These are phyloP conservation scores for Gasterosteus aculeatus DNA, from an alignment of 2,113 vertebrate species.

Conservation along the genomic window DNA sequence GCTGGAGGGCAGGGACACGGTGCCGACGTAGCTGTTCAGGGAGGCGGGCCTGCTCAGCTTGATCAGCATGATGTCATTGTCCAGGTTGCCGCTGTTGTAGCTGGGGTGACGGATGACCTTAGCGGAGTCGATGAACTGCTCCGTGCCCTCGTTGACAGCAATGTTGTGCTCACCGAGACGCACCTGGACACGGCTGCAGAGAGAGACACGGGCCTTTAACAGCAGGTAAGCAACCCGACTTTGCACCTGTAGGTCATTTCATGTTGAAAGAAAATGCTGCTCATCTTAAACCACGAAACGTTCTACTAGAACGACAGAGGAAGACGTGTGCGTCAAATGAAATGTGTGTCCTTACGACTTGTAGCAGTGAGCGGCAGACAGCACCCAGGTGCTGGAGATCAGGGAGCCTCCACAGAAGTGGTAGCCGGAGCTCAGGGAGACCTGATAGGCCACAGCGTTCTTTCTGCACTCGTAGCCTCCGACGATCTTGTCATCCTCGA, in stretches of 20 bases:
- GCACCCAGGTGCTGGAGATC: constrained; percentile 84
- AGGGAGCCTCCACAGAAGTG: constrained; percentile 83
- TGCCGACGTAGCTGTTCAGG: constrained; percentile 76
- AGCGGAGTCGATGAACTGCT: constrained; percentile 78
- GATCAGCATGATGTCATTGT: constrained; percentile 91
- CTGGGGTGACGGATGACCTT: constrained; percentile 77
- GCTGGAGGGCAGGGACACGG: constrained; percentile 79
- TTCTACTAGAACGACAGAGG: neutral
- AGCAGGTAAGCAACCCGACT: neutral
- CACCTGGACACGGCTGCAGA: constrained; percentile 71
- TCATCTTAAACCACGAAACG: neutral
- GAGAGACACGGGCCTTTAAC: constrained; percentile 4
- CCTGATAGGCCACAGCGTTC: constrained; percentile 80
- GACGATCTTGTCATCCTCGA: constrained; percentile 84
- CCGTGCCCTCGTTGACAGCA: constrained; percentile 71
- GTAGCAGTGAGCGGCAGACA: constrained; percentile 90
- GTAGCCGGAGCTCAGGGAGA: constrained; percentile 84
- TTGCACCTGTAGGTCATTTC: neutral
- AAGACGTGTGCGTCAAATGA: too few species aligned
- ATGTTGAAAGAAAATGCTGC: neutral
- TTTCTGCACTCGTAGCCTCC: constrained; percentile 83
- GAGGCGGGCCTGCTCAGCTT: constrained; percentile 75
- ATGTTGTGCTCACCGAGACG: constrained; percentile 86
- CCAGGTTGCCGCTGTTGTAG: constrained; percentile 76
- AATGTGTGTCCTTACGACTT: constrained; percentile 73